Percentiles rank a stretch among this genome's conserved stretches.
Evolutionary conservation across 2,797 vertebrate genomes (phyloP).

Genomic region (Tenualosa thibaudeaui): DNA sequence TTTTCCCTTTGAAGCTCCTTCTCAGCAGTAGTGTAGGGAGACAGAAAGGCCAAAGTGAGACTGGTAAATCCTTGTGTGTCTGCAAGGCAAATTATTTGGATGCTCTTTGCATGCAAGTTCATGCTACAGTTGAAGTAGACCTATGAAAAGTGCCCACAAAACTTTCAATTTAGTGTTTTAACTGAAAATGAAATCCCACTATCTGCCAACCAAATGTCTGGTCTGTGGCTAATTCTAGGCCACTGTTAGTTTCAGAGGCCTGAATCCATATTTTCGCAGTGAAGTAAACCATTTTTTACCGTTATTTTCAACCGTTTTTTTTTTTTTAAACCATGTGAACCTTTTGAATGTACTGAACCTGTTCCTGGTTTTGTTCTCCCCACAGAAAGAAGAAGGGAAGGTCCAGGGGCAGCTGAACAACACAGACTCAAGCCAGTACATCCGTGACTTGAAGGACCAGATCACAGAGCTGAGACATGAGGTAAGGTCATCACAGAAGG

Average conservation of each 20-base stretch:
- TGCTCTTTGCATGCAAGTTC: background rate
- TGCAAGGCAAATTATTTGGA: background rate
- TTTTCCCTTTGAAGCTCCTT: background rate
- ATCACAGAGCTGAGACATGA: constrained; percentile 92
- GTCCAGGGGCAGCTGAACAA: constrained; percentile 95
- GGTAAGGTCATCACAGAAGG: constrained; percentile 72
- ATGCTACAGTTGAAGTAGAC: background rate
- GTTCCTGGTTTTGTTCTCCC: constrained; percentile 13
- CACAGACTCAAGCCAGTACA: constrained; percentile 94
- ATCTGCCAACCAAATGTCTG: background rate
- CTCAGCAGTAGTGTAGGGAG: background rate
- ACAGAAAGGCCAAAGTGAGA: background rate
- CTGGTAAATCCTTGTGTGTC: background rate
- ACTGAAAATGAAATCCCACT: background rate
- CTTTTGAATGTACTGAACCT: background rate
- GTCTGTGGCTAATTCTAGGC: background rate
- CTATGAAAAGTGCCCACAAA: background rate
- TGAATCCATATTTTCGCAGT: background rate
- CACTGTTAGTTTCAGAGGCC: background rate
- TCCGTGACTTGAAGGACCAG: constrained; percentile 94
- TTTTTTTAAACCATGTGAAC: background rate
- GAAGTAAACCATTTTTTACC: background rate
- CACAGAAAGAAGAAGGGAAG: constrained; percentile 97
- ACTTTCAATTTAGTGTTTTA: background rate
- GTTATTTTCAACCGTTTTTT: too few species aligned